These are phyloP conservation scores for Crypturellus undulatus DNA, from an alignment of 2,113 vertebrate species.

Conservation along the genomic window DNA sequence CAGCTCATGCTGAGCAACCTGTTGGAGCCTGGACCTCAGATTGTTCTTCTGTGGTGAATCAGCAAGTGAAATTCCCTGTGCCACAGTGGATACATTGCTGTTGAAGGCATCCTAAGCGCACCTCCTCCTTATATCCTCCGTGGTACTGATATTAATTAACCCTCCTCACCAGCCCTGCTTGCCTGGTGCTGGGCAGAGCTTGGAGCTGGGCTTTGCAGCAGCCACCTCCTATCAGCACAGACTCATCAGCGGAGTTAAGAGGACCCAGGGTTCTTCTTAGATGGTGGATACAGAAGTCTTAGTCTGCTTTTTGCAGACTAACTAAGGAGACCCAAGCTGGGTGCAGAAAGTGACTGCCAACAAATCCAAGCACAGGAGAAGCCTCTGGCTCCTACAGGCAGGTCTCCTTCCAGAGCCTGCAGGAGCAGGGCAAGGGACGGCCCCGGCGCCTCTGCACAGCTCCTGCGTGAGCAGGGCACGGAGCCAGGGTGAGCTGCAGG, in stretches of 20 bases:
- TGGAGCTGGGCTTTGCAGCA: background rate
- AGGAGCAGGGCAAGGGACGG: fast-evolving
- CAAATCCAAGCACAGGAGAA: background rate
- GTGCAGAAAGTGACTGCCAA: background rate
- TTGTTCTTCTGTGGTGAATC: background rate
- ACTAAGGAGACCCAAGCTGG: background rate
- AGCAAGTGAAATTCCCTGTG: background rate
- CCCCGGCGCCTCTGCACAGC: background rate
- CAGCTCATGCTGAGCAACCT: background rate
- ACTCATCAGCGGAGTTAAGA: background rate
- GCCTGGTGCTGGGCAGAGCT: background rate
- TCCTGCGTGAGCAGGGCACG: fast-evolving
- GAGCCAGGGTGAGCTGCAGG: background rate
- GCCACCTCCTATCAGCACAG: background rate
- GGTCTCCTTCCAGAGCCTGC: fast-evolving
- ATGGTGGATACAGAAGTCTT: background rate
- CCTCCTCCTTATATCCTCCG: background rate
- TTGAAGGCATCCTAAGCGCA: background rate
- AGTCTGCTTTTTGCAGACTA: background rate
- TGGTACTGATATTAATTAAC: background rate
- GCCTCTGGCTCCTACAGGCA: background rate
- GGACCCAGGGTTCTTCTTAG: background rate
- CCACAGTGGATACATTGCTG: background rate
- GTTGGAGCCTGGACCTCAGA: background rate
- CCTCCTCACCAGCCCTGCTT: fast-evolving